phyloP scores from a whole-genome alignment of 2,888 invertebrate species.

The Lamellibrachia satsuma region DNA sequence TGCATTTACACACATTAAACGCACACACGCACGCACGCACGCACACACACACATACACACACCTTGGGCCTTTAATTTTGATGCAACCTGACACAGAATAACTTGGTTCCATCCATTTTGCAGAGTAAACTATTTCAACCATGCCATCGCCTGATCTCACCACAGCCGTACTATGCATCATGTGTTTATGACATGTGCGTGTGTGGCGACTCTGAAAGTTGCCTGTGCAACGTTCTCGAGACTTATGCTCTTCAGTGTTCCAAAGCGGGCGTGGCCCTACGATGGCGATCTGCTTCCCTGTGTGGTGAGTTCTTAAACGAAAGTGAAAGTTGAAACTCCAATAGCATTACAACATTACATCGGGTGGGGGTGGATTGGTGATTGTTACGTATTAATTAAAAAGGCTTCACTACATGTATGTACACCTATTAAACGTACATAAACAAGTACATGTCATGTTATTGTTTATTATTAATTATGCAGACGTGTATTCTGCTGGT shows the following conservation, averaged over 20 bases:
- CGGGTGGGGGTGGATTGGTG: no score
- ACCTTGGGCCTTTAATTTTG: background rate
- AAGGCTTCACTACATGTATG: no score
- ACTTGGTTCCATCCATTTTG: constrained; percentile 32
- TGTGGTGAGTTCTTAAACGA: constrained; percentile 55
- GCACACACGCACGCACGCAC: no score
- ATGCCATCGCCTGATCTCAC: constrained; percentile 58
- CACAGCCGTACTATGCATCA: constrained; percentile 59
- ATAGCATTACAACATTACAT: background rate
- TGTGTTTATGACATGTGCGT: constrained; percentile 64
- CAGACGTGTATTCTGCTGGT: no score
- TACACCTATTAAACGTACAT: no score
- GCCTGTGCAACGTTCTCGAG: constrained; percentile 61
- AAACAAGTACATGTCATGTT: no score
- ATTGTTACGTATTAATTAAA: no score
- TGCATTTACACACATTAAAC: no score
- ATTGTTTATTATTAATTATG: no score
- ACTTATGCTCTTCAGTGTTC: constrained; percentile 62
- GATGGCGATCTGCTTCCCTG: constrained; percentile 57
- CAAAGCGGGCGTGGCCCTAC: constrained; percentile 54
- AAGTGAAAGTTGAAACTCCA: background rate
- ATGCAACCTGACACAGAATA: background rate
- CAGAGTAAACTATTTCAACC: constrained; percentile 56
- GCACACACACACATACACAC: background rate
- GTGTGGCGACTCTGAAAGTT: constrained; percentile 56